These are phyloP conservation scores for Chondrilla cf. caribensis DNA, from an alignment of 37 sponge, comb jelly and placozoan species.

Conservation along the genomic window DNA sequence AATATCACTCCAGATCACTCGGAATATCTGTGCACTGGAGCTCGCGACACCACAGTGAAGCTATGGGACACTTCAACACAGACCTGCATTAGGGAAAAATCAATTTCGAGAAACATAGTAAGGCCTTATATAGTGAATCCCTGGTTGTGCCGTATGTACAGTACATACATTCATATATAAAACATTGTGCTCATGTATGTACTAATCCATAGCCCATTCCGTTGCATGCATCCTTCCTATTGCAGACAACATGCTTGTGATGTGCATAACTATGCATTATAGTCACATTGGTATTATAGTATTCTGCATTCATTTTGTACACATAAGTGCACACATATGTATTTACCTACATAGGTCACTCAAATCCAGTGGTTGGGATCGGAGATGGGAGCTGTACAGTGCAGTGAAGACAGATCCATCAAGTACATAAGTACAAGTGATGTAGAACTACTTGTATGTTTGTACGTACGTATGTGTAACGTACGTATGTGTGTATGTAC, in stretches of 20 bases:
- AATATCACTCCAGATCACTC: background rate
- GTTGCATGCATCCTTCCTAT: too few relatives aligned
- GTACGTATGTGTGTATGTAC: background rate
- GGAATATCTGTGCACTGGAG: background rate
- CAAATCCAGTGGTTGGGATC: background rate
- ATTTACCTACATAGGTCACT: background rate
- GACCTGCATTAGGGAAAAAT: background rate
- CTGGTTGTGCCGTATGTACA: too few relatives aligned
- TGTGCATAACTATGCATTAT: too few relatives aligned
- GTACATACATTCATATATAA: too few relatives aligned
- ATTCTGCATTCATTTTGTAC: too few relatives aligned
- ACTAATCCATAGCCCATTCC: too few relatives aligned
- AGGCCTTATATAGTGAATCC: too few relatives aligned
- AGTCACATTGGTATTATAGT: too few relatives aligned
- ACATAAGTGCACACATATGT: too few relatives aligned
- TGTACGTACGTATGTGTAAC: background rate
- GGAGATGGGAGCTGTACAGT: background rate
- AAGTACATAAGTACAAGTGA: background rate
- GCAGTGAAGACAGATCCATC: constrained; percentile 1
- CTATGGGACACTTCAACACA: constrained; percentile 11
- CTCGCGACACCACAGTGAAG: background rate
- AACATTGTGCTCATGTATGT: too few relatives aligned
- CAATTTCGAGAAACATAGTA: constrained; percentile 15
- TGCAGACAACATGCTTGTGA: too few relatives aligned
- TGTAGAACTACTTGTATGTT: background rate